phyloP scores from a whole-genome alignment of 92 coral and sea anemone genomes.

The Palythoa grandiflora region DNA sequence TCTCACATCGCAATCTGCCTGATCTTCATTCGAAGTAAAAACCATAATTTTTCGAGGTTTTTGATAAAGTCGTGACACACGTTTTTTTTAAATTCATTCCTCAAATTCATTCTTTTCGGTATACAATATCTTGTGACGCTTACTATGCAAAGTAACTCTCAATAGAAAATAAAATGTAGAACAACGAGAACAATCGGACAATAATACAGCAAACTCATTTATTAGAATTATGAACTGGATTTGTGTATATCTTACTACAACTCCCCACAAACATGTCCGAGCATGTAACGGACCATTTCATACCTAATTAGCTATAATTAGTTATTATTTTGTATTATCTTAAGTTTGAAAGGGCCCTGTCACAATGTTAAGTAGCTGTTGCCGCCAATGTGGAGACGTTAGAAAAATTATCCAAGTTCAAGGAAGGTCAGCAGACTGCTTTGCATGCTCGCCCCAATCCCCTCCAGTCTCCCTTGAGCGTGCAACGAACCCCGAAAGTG shows the following conservation, averaged over 20 bases:
- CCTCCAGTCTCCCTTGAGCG: background rate
- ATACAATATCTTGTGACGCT: background rate
- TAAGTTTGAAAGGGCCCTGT: background rate
- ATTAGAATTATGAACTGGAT: background rate
- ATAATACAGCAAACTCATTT: slow-evolving; percentile 24
- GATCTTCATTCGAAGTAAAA: background rate
- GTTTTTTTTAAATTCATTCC: background rate
- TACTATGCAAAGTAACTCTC: background rate
- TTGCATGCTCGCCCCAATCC: background rate
- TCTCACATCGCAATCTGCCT: background rate
- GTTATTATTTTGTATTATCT: background rate
- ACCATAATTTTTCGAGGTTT: background rate
- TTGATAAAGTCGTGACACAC: background rate
- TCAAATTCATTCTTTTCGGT: background rate
- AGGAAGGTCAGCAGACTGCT: slow-evolving; percentile 19
- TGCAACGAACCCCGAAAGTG: background rate
- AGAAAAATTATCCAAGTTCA: slow-evolving; percentile 10
- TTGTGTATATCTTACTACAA: background rate
- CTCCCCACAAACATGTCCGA: background rate
- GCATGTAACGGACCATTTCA: slow-evolving; percentile 35
- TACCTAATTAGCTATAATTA: slow-evolving; percentile 37
- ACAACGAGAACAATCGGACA: background rate
- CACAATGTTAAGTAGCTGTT: background rate
- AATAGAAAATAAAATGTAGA: background rate
- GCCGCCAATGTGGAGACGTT: slow-evolving; percentile 36